Base-by-base conservation (phyloP, 2,797 vertebrate species). In the Mus caroli region DNA sequence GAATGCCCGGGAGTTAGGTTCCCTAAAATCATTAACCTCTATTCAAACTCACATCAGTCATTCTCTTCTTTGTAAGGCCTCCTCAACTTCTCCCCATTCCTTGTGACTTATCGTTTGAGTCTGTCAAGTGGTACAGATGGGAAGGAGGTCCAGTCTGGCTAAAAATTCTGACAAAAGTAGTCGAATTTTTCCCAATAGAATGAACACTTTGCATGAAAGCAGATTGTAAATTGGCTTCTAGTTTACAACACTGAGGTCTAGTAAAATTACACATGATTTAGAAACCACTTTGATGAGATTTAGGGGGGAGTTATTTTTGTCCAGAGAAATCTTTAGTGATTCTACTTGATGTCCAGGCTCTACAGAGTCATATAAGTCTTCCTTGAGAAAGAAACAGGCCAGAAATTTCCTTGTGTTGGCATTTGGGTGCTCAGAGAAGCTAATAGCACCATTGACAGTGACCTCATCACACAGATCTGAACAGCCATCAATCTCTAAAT, bases 171-270 rank as follows among this genome's bases (percentile, higher is more conserved):
- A 73, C n/a, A 64, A 97, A 97, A 83, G 90, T 46, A 88, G n/a
- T 90, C 88, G 92, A 94, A 79, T 88, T 24, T 62, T 92, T 97
- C 95, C 84, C 77, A 80, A 43, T 31, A 90, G 83, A 62, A 94
- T 89, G 90, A 97, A 97, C 83, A 46, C 52, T 91, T 62, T 93
- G 54, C 22, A 71, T 97, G 88, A 97, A 96, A 97, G 89, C 92
- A 98, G 77, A 94, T 94, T 77, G 56, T 77, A 52, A 97, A 86
- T 17, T 97, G 95, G 96, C 97, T 97, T 96, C 52, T 64, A 85
- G 77, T 85, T 96, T 85, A 56, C 40, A 84, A 90, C 92, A 73
- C 95, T 69, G 94, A 96, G 17, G 26, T 96, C 95, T 90, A 73
- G 62, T 92, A 94, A 97, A 82, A 95, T 90, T 78, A 75, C 79